Conservation (phyloP, 2,113 vertebrate species). For the Macrotis lagotis region DNA sequence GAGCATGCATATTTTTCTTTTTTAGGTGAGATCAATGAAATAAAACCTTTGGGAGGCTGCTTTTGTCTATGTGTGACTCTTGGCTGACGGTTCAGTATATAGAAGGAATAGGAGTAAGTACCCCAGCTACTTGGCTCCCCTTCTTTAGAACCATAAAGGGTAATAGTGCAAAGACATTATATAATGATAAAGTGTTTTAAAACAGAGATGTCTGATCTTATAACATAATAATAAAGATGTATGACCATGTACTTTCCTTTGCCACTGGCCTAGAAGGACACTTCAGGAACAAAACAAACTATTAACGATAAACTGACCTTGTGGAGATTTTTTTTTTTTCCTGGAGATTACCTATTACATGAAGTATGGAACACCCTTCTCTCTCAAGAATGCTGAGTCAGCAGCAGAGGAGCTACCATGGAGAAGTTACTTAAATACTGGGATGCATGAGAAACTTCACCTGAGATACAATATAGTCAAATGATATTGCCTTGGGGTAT, state of each 20-base stretch:
- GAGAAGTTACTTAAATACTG: neutral
- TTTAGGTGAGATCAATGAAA: neutral
- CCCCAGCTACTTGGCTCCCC: neutral
- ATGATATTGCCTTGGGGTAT: neutral
- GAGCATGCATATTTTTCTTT: neutral
- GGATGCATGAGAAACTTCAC: neutral
- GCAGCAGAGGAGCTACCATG: neutral
- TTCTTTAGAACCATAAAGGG: neutral
- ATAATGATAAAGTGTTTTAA: neutral
- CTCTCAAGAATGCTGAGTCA: neutral
- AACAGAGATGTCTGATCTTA: neutral
- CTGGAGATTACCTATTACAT: neutral
- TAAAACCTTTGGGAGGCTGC: neutral
- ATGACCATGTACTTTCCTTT: neutral
- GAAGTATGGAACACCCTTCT: neutral
- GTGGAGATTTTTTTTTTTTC: neutral
- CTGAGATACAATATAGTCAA: neutral
- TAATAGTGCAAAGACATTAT: too few relatives aligned
- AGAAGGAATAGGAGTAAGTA: neutral
- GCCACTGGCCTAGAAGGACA: neutral
- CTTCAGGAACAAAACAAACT: neutral
- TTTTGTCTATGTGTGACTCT: neutral
- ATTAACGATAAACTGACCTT: neutral
- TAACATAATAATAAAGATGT: neutral
- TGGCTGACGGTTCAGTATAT: neutral